phyloP scores from a whole-genome alignment of 2,888 invertebrate species.

The Parapristionchus giblindavisi region DNA sequence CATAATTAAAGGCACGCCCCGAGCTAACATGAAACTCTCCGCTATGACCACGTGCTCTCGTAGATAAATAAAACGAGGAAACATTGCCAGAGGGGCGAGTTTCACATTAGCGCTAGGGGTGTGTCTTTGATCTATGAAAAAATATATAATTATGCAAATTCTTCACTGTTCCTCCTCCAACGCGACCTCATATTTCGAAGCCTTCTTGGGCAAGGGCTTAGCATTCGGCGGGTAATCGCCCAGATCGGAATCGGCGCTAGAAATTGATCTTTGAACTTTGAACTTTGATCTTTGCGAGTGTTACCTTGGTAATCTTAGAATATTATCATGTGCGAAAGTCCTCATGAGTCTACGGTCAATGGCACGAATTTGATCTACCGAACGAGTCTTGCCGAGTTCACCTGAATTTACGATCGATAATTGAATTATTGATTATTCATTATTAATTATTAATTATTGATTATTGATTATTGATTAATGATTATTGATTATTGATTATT shows the following conservation, averaged over 20 bases:
- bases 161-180: slow-evolving; percentile 13
- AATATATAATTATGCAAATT: no score
- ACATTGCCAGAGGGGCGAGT: not conserved
- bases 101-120: no score
- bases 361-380: slow-evolving; percentile 23
- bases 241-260: slow-evolving; percentile 29
- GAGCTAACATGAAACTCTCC: no score
- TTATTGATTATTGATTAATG: no score
- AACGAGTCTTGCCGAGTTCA: slow-evolving; percentile 34
- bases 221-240: slow-evolving; percentile 22
- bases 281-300: not conserved
- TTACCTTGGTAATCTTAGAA: slow-evolving; percentile 29
- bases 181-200: slow-evolving; percentile 23
- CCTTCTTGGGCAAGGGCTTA: slow-evolving; percentile 28
- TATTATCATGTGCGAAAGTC: slow-evolving; percentile 31
- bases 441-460: no score
- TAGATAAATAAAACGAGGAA: not conserved
- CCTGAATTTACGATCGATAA: no score
- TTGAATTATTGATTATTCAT: not conserved
- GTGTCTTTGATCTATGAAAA: slow-evolving; percentile 19
- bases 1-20: no score
- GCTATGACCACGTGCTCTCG: no score
- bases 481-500: no score
- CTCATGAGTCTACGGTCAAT: slow-evolving; percentile 29
- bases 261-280: not conserved